Evolutionary conservation across 2,113 vertebrate genomes (phyloP), one percentile per base, ranked within the genome.

Genomic region (Penelope pileata): DNA sequence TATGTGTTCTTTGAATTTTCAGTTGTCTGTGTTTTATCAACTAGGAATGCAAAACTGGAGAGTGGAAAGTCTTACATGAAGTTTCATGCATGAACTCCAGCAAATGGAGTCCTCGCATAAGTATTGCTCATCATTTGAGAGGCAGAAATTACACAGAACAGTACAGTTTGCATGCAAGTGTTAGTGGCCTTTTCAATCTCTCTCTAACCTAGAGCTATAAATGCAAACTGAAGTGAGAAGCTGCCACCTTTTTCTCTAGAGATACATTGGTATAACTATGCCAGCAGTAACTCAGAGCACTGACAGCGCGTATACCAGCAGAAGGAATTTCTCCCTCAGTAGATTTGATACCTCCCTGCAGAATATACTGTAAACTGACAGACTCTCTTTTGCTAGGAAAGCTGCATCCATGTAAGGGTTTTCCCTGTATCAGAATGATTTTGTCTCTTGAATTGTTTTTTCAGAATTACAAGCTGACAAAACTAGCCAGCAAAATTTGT

Each of bases 131-230:
- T n/a, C 2, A 69, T 89, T 85, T 87, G 87, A 67, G 72, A 91
- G 38, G 40, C 15, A 72, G 19, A 82, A 92, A 87, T 90, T 87
- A 54, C 40, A 66, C 70, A 73, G 22, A 94, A 69, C 34, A 54
- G 53, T 89, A 48, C 40, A 43, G 80, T 86, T 93, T 63, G 42
- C 16, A 32, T 36, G 26, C 1, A 79, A 91, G 79, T 83, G 90
- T 86, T 96, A 91, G 67, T 68, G 63, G 59, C 72, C 70, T 95
- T 96, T 95, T 93, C 82, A 78, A 67, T 90, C 50, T 94, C 8
- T 50, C 8, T 70, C 47, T 95, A 86, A 91, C 85, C 84, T 70
- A 83, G 23, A 90, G 51, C 63, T 96, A 93, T 90, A 95, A 95
- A 97, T 85, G 83, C 19, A 87, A 56, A 58, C 32, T 74, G 69